Percentiles rank a stretch among this genome's conserved stretches.
These are phyloP conservation scores for Saccopteryx leptura DNA, from an alignment of 2,113 vertebrate genomes.

Conservation along the genomic window DNA sequence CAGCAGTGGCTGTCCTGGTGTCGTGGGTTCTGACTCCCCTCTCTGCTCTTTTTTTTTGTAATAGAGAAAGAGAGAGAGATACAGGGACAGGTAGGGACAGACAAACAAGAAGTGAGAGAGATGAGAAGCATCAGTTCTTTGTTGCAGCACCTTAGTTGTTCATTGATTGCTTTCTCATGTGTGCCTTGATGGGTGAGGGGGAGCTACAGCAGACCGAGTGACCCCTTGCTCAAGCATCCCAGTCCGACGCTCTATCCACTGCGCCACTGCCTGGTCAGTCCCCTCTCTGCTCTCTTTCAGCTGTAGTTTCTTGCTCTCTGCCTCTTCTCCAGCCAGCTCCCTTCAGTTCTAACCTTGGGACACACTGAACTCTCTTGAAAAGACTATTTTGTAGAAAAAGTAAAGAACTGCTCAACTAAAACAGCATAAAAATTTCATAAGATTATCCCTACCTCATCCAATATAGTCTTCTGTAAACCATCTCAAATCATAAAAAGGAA, in stretches of 20 bases:
- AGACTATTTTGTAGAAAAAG: background rate
- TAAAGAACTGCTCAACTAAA: background rate
- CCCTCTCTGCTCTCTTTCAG: background rate
- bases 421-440: background rate
- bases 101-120: too few relatives aligned
- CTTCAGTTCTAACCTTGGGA: background rate
- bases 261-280: background rate
- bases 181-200: too few relatives aligned
- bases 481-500: constrained; percentile 35
- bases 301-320: too few relatives aligned
- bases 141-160: too few relatives aligned
- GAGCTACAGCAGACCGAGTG: too few relatives aligned
- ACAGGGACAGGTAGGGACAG: too few relatives aligned
- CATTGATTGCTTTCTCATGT: too few relatives aligned
- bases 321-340: background rate
- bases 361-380: background rate
- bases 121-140: too few relatives aligned
- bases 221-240: too few relatives aligned
- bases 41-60: background rate
- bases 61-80: too few relatives aligned
- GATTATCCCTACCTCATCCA: background rate
- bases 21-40: background rate
- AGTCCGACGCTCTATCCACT: too few relatives aligned
- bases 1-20: too few relatives aligned
- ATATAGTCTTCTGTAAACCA: background rate